Evolutionary conservation across 1,140 invertebrate genomes (phyloP).

Genomic region (Drosophila burlai): DNA sequence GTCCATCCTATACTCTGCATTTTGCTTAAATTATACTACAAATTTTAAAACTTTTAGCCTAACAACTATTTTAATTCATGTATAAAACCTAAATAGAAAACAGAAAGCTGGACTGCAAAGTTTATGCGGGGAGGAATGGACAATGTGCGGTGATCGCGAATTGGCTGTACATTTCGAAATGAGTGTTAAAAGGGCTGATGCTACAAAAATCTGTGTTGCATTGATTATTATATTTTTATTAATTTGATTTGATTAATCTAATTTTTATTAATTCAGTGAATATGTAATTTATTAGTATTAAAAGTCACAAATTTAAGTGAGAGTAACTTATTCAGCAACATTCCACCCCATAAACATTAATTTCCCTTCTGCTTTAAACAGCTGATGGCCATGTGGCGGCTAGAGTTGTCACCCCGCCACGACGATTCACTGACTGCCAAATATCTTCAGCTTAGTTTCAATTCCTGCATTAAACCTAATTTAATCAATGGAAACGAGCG

Average conservation of each 20-base stretch:
- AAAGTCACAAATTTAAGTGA: accelerated
- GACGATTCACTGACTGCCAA: background rate
- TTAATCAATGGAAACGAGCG: constrained; percentile 56
- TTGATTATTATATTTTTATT: too few species aligned
- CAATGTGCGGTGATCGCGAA: background rate
- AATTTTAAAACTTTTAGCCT: constrained; percentile 60
- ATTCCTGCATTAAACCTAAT: constrained; percentile 27
- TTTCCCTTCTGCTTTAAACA: constrained; percentile 26
- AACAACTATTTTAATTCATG: constrained; percentile 70
- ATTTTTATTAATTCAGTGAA: too few species aligned
- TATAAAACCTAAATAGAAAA: constrained; percentile 67
- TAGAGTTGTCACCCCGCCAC: constrained; percentile 48
- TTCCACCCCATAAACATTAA: constrained; percentile 4
- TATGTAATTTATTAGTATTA: too few species aligned
- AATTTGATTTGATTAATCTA: too few species aligned
- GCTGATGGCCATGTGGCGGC: constrained; percentile 53
- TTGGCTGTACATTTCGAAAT: background rate
- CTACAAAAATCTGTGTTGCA: background rate
- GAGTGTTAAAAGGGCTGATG: accelerated
- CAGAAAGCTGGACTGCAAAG: constrained; percentile 9
- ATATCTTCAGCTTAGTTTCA: constrained; percentile 10
- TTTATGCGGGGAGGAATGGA: constrained; percentile 19
- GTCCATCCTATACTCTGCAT: constrained; percentile 91
- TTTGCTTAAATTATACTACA: constrained; percentile 53
- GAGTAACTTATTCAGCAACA: background rate